Evolutionary conservation across 1,140 invertebrate species (phyloP), one percentile per base, ranked within the genome.

Genomic region (Copidosoma floridanum): DNA sequence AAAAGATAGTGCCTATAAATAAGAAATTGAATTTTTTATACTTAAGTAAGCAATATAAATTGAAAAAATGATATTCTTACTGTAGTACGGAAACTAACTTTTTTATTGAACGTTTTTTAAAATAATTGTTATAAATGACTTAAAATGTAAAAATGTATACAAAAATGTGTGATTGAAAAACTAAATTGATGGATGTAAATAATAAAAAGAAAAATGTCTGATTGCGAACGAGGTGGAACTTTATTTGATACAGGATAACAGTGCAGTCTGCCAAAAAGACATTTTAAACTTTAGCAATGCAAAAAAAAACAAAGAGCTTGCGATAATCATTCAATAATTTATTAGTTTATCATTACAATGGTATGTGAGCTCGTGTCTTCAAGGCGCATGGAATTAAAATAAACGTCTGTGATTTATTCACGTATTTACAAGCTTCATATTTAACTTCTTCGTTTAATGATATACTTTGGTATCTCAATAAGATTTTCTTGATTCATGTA

Each of bases 381-480:
- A 41, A 50, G 41, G 27, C 47, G 47, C 43, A 43, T 66, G 68
- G 50, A 67, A 63, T 66, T 71, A 71, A 70, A 75, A 71, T 73
- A 70, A 66, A 52, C 64, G 53, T 68, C 64, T 77, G 66, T 65
- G 64, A 71, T 65, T 71, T n/a, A n/a, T n/a, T n/a, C n/a, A n/a
- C n/a, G n/a, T n/a, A 70, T 69, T 62, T 73, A 75, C 71, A 74
- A 64, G 61, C 63, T 65, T n/a, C n/a, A n/a, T n/a, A n/a, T n/a
- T n/a, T n/a, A n/a, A n/a, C n/a, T n/a, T n/a, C n/a, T n/a, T n/a
- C n/a, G n/a, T n/a, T n/a, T n/a, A n/a, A n/a, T n/a, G n/a, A n/a
- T 58, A 63, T 73, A 76, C 76, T 78, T 77, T 78, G 76, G 76
- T 78, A 76, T 76, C 66, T 61, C 68, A 64, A 68, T 72, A 65